Base-by-base conservation (phyloP, 1,140 invertebrate species). In the Drosophila nikananu region DNA sequence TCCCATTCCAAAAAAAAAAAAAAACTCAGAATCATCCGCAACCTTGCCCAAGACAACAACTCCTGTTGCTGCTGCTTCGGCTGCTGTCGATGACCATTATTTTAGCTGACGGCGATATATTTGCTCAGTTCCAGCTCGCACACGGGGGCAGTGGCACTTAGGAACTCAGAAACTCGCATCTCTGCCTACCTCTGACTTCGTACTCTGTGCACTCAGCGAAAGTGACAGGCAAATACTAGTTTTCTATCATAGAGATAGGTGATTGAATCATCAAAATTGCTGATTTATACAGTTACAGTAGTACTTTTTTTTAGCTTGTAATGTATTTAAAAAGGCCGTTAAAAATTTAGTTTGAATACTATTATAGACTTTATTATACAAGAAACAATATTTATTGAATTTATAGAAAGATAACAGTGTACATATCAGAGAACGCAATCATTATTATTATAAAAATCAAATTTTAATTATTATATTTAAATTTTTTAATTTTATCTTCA, bases 71-170 rank as follows among this genome's bases (percentile, higher is more conserved):
- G 61, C 41, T 60, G 44, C 32, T 61, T 23, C 44, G 51, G 55
- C 51, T 75, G 82, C 83, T 89, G 84, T 86, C 83, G 83, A 89
- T 86, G 83, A 64, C 72, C 83, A 87, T 87, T 87, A 87, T 81
- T 89, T 78, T 83, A 89, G 83, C 72, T 80, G 76, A 80, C 77
- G 77, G 77, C 77, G 77, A 80, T 80, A 80, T 80, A 80, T 80
- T 80, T 80, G 77, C 77, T 66, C 67, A 80, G 41, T 51, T 48
- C 46, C 71, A 52, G 57, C 71, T 76, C 72, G 66, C 78, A 80
- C 62, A 64, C 51, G 51, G 54, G 42, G 48, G 61, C 52, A 62
- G 61, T 48, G 73, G 55, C 57, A 82, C 67, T 66, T 62, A 30
- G 74, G 54, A 42, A 55, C 63, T 77, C 49, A 25, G 73, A 39